These are phyloP conservation scores for Protobothrops flavoviridis DNA, from an alignment of 2,113 vertebrate species.

Conservation along the genomic window DNA sequence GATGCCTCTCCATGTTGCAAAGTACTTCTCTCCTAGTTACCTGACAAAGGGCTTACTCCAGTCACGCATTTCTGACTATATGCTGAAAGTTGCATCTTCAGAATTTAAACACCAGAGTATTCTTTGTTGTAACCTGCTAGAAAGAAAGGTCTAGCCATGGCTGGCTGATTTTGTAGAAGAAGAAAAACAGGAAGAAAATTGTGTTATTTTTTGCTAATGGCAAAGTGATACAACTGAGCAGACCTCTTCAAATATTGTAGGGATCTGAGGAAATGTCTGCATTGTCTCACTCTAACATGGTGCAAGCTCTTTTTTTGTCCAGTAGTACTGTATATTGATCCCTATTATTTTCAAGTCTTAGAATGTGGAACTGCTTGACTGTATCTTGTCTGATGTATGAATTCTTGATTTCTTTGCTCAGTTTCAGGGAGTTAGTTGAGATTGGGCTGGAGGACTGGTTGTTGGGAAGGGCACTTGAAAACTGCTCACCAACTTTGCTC, in stretches of 20 bases:
- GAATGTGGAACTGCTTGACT: not conserved
- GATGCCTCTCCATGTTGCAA: not conserved
- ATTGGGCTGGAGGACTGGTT: not conserved
- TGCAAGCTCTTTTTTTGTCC: not conserved
- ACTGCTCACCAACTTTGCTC: not conserved
- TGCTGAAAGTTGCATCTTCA: not conserved
- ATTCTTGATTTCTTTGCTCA: not conserved
- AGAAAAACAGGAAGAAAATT: not conserved
- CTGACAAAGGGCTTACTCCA: not conserved
- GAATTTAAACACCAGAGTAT: not conserved
- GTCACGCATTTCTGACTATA: not conserved
- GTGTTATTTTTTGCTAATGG: not conserved
- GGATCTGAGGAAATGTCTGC: not conserved
- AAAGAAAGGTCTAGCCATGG: not conserved
- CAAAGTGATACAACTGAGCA: not conserved
- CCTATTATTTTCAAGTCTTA: not conserved
- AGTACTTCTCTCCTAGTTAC: not conserved
- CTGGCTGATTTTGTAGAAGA: not conserved
- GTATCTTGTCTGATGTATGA: not conserved
- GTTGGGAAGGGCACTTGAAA: not conserved
- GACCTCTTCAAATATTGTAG: not conserved
- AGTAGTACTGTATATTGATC: not conserved
- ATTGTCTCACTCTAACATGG: not conserved
- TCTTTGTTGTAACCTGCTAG: not conserved
- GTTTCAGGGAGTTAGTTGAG: not conserved